Evolutionary conservation across 2,888 invertebrate genomes (phyloP).

Genomic region (Agrypnus murinus): DNA sequence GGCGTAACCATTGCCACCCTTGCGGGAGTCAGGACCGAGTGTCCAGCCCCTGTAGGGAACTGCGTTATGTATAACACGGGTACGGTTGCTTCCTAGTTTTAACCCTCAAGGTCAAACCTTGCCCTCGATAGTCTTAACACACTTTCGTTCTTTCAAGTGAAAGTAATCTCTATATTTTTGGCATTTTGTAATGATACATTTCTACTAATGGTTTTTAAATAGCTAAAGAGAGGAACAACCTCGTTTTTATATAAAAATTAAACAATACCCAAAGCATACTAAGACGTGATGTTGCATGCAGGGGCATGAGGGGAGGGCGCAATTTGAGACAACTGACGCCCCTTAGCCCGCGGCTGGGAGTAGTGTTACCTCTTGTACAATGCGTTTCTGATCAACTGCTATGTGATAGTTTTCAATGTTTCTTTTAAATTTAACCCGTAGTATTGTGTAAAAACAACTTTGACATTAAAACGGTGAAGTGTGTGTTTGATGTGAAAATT

Average conservation of each 20-base stretch:
- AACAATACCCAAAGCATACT: slow-evolving; percentile 13
- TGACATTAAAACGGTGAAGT: no score
- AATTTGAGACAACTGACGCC: slow-evolving; percentile 68
- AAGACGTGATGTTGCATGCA: slow-evolving; percentile 42
- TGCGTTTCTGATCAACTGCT: slow-evolving; percentile 1
- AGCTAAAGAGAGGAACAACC: not conserved
- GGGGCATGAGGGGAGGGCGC: slow-evolving; percentile 66
- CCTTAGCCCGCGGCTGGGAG: slow-evolving; percentile 59
- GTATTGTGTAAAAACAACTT: no score
- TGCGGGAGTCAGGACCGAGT: slow-evolving; percentile 61
- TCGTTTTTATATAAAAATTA: not conserved
- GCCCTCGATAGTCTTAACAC: not conserved
- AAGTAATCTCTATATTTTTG: not conserved
- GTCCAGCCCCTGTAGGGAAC: slow-evolving; percentile 65
- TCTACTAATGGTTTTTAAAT: no score
- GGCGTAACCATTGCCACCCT: slow-evolving; percentile 70
- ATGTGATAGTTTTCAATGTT: no score
- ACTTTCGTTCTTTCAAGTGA: not conserved
- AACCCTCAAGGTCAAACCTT: slow-evolving; percentile 38
- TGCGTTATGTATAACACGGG: slow-evolving; percentile 19
- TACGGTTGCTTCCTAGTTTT: slow-evolving; percentile 32
- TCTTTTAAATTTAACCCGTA: no score
- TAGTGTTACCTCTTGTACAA: slow-evolving; percentile 9
- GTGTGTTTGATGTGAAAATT: no score
- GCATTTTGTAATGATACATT: no score